Conservation (phyloP, 2,888 invertebrate genomes). For the Lycocerus yunnanus region DNA sequence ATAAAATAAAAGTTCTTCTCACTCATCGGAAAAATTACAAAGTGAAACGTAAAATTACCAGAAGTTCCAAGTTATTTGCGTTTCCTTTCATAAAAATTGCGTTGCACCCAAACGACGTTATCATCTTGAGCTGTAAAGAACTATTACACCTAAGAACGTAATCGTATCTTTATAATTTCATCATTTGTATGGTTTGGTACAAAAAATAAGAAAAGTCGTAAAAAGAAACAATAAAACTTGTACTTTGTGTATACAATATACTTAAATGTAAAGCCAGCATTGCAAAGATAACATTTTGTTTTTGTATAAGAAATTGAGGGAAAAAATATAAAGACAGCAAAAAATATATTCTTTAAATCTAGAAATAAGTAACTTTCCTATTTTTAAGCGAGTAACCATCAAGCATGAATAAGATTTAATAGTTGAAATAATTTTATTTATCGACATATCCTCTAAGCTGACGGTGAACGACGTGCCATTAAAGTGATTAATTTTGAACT, state of each 20-base stretch:
- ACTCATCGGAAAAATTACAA: neutral
- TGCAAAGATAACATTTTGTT: conserved; percentile 1
- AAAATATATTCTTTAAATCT: neutral
- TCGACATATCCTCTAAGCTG: conserved; percentile 2
- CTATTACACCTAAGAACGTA: neutral
- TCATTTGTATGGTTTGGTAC: neutral
- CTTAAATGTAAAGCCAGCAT: neutral
- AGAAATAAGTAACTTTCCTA: neutral
- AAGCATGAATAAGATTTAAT: neutral
- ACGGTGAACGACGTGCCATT: conserved; percentile 9
- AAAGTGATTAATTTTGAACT: conserved; percentile 18
- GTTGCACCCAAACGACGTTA: neutral
- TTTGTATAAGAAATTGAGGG: neutral
- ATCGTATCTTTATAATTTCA: neutral
- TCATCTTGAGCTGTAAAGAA: neutral
- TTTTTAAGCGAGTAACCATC: neutral
- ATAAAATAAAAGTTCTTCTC: neutral
- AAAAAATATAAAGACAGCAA: neutral
- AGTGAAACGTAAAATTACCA: neutral
- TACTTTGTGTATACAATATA: conserved; percentile 1
- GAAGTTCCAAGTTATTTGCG: neutral
- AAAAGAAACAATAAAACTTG: conserved; percentile 9
- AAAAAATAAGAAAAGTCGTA: conserved; percentile 7
- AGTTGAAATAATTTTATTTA: conserved; percentile 9
- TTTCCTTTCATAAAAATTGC: neutral